Evolutionary conservation across 2,113 vertebrate species (phyloP), one percentile per base, ranked within the genome.

Genomic region (Isurus oxyrinchus): DNA sequence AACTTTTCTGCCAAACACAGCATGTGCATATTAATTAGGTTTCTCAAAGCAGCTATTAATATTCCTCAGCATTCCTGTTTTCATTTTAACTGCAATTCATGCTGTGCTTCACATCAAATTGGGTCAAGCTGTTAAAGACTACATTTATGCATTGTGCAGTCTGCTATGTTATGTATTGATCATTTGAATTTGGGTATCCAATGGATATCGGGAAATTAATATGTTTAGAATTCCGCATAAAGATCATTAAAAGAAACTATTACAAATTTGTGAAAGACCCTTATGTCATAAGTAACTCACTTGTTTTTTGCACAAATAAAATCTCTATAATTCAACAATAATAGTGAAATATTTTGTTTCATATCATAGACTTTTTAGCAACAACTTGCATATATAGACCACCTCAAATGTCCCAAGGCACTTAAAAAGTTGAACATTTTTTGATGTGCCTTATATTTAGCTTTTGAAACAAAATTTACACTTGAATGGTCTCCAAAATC

Each of bases 41-140:
- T 95, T 49, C 61, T 40, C 91, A 94, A 66, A 95, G 63, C 94
- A 69, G 63, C n/a, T 95, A 95, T 95, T 69, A 49, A 94, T 91
- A 91, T 63, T 94, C 35, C n/a, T 94, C 61, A 95, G 61, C 59
- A 69, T 49, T 49, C 63, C n/a, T 69, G 21, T 69, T 66, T 91
- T 16, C 55, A 91, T n/a, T 90, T n/a, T n/a, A 91, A 35, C 88
- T 61, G 57, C 35, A 95, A 40, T 67, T 21, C 93, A 94, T 23
- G 55, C 91, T 94, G 87, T 94, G 91, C 61, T 94, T 94, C 91
- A 94, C 91, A 94, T 6, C 66, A 94, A 94, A 94, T 31, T 94
- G 91, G 59, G 91, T 59, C 59, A 63, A 63, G n/a, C 59, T 94
- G 57, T 63, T 94, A 63, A 40, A n/a, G 59, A 40, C 57, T 63